phyloP scores from a whole-genome alignment of 2,888 invertebrate genomes.

The Orchesella flavescens region DNA sequence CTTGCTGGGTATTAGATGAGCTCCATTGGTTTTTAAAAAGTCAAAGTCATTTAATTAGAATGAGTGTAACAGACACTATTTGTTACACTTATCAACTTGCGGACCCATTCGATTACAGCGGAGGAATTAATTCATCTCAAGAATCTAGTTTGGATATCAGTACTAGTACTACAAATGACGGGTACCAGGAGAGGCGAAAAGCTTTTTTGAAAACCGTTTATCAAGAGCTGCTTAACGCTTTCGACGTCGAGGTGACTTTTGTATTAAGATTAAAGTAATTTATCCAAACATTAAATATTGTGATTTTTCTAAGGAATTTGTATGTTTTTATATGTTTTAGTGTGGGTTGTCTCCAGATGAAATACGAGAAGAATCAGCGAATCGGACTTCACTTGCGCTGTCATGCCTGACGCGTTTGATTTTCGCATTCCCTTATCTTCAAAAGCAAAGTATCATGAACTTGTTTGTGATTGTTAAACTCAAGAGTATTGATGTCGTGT shows the following conservation, averaged over 20 bases:
- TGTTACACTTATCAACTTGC: constrained; percentile 47
- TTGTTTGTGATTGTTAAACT: constrained; percentile 77
- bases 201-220: constrained; percentile 74
- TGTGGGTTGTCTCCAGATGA: constrained; percentile 72
- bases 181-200: constrained; percentile 72
- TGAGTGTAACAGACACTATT: constrained; percentile 58
- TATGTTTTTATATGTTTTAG: neutral
- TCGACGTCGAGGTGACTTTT: constrained; percentile 62
- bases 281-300: neutral
- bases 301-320: neutral
- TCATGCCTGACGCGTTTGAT: constrained; percentile 78
- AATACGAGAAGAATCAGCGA: constrained; percentile 78
- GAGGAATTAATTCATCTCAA: constrained; percentile 13
- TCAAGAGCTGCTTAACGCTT: constrained; percentile 63
- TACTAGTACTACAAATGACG: neutral
- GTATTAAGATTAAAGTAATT: neutral
- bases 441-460: constrained; percentile 77
- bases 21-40: constrained; percentile 36
- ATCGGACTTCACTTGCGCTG: constrained; percentile 78
- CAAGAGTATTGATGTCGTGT: constrained; percentile 75
- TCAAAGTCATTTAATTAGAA: constrained; percentile 57
- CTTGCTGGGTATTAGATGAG: constrained; percentile 59
- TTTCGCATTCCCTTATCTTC: constrained; percentile 76
- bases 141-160: neutral
- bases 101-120: constrained; percentile 42